Conservation (phyloP, 2,797 vertebrate species). For the Gambusia yucatana region DNA sequence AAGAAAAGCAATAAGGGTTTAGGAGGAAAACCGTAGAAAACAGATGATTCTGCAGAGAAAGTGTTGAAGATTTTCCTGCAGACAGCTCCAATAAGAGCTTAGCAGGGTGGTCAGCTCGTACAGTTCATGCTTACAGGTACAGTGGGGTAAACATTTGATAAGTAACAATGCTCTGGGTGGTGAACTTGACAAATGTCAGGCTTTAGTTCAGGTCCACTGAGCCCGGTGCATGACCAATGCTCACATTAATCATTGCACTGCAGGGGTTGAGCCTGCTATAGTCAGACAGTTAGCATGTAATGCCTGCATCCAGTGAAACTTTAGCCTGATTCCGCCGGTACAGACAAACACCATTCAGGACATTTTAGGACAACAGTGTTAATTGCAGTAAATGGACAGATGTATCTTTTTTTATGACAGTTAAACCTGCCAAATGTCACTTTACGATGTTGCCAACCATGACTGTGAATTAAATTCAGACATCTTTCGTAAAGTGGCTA, state of each 20-base stretch:
- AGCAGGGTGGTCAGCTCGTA: conserved; percentile 48
- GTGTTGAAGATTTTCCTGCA: conserved; percentile 43
- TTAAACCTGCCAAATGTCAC: conserved; percentile 40
- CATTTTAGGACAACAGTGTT: conserved; percentile 24
- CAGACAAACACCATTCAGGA: neutral
- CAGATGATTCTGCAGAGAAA: conserved; percentile 30
- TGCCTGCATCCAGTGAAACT: conserved; percentile 3
- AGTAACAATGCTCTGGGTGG: conserved; percentile 56
- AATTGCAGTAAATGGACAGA: conserved; percentile 26
- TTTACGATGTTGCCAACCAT: conserved; percentile 18
- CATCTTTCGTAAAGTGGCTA: conserved; percentile 39
- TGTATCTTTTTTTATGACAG: conserved; percentile 12
- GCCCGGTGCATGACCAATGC: conserved; percentile 48
- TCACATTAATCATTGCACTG: conserved; percentile 62
- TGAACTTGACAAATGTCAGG: conserved; percentile 70
- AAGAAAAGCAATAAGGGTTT: conserved; percentile 50
- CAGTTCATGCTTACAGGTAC: conserved; percentile 42
- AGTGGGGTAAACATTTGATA: conserved; percentile 62
- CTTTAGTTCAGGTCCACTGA: conserved; percentile 64
- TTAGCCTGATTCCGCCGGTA: neutral
- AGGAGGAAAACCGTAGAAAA: conserved; percentile 35
- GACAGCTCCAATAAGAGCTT: conserved; percentile 60
- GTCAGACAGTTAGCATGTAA: conserved; percentile 56
- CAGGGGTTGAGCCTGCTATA: conserved; percentile 34
- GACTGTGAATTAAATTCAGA: conserved; percentile 27